Evolutionary conservation across 2,113 vertebrate species (phyloP).

Genomic region (Osmerus mordax): DNA sequence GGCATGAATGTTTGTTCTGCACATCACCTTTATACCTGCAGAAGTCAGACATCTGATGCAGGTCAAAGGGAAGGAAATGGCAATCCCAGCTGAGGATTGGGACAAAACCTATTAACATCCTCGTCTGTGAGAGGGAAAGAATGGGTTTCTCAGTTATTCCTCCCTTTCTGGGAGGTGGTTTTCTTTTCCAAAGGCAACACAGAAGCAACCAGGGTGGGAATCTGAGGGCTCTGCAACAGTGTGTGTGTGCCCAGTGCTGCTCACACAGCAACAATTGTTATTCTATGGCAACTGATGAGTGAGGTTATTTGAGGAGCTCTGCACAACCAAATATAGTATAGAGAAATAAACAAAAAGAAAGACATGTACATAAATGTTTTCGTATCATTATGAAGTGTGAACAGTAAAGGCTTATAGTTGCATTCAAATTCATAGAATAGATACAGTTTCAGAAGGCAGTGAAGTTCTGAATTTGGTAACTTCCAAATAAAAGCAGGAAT

Average conservation of each 20-base stretch:
- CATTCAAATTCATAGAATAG: no score
- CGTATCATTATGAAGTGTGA: background rate
- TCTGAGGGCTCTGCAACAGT: conserved; percentile 19
- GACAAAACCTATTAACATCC: conserved; percentile 48
- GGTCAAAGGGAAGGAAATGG: conserved; percentile 78
- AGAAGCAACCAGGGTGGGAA: conserved; percentile 22
- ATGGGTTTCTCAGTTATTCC: conserved; percentile 53
- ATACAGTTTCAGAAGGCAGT: no score
- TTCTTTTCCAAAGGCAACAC: conserved; percentile 47
- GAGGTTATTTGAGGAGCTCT: no score
- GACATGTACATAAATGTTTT: background rate
- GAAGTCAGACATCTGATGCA: conserved; percentile 69
- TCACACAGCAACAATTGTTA: background rate
- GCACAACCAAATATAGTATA: no score
- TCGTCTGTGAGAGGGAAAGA: conserved; percentile 50
- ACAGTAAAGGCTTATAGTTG: no score
- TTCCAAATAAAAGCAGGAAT: conserved; percentile 74
- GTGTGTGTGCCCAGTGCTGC: conserved; percentile 18
- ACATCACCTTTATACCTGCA: conserved; percentile 76
- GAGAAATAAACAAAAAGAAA: background rate
- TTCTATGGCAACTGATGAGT: no score
- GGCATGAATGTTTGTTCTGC: conserved; percentile 73
- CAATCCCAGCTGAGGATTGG: conserved; percentile 74
- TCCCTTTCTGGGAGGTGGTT: conserved; percentile 44
- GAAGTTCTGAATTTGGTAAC: conserved; percentile 65